Base-by-base conservation (phyloP, 2,888 invertebrate genomes). In the Metacarcinus magister region DNA sequence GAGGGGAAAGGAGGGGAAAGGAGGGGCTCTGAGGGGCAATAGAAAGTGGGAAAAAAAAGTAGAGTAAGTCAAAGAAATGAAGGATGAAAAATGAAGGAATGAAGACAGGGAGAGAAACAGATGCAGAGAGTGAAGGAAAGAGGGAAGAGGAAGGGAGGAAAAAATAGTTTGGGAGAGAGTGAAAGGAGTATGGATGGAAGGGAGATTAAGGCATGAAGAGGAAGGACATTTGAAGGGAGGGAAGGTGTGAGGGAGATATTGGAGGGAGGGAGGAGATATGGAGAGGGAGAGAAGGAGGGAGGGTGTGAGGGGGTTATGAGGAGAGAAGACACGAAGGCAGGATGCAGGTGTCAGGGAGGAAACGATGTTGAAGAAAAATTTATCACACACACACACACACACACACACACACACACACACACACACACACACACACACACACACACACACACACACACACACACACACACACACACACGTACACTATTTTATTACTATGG, bases 221-320 rank as follows among this genome's bases (percentile, higher is more conserved):
- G 67, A 0, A 75, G 19, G 82, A 43, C 5, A n/a, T 8, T 10
- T 32, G 60, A 32, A 39, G 44, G 44, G 44, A n/a, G n/a, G n/a
- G 2, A 7, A 13, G 60, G 32, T 10, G 46, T 4, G 87, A 46
- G 43, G 13, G 43, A 89, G 89, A 89, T 0, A 87, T 1, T 3
- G 89, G 43, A 16, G 89, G 39, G 43, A 43, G 89, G 16, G 43
- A 39, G 10, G 32, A 87, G 32, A 87, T 7, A 44, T 5, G 23
- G 91, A 92, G 92, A 43, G 92, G 28, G 92, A 54, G 48, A 92
- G 48, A 92, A 28, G 28, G 92, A 60, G 92, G 54, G 92, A 93
- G 48, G 23, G 91, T 46, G 91, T 23, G 46, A 48, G 48, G 16
- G 39, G 8, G 28, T 5, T 16, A 48, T 16, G 8, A 23, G 32